These are phyloP conservation scores for Eustalomyia histrio DNA, from an alignment of 2,888 invertebrate species.

Conservation along the genomic window DNA sequence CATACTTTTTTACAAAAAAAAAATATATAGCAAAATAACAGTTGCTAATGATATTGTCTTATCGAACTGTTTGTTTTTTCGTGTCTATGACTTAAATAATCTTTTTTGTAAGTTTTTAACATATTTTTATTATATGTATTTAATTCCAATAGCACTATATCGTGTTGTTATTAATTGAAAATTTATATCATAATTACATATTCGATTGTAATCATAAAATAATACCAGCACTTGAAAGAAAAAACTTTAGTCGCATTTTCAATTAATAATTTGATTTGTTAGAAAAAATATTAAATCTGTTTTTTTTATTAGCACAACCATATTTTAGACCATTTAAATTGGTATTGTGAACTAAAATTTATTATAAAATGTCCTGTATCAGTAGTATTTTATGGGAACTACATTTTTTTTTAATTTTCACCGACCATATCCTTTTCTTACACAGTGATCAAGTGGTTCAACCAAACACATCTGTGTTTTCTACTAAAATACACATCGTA, in stretches of 20 bases:
- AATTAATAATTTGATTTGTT: conserved; percentile 24
- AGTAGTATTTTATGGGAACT: not conserved
- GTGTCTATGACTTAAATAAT: conserved; percentile 17
- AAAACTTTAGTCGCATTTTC: conserved; percentile 13
- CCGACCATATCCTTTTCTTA: too few species aligned
- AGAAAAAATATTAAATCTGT: not conserved
- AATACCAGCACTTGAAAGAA: conserved; percentile 26
- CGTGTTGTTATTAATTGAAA: conserved; percentile 9
- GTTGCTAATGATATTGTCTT: conserved; percentile 30
- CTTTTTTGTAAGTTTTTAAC: not conserved
- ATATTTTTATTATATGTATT: conserved; percentile 8
- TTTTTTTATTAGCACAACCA: not conserved
- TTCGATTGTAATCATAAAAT: not conserved
- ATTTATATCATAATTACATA: conserved; percentile 35
- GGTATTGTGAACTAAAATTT: not conserved
- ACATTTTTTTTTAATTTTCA: too few species aligned
- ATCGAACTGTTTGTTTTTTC: conserved; percentile 10
- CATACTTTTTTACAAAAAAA: not conserved
- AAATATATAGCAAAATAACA: conserved; percentile 8
- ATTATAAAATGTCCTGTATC: not conserved
- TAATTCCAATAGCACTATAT: not conserved
- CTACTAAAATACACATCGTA: too few species aligned
- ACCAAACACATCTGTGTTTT: too few species aligned
- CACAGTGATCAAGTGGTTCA: too few species aligned
- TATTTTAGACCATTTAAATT: not conserved